Evolutionary conservation across 2,113 vertebrate genomes (phyloP), one percentile per base, ranked within the genome.

Genomic region (Ptilorrhoa leucosticta): DNA sequence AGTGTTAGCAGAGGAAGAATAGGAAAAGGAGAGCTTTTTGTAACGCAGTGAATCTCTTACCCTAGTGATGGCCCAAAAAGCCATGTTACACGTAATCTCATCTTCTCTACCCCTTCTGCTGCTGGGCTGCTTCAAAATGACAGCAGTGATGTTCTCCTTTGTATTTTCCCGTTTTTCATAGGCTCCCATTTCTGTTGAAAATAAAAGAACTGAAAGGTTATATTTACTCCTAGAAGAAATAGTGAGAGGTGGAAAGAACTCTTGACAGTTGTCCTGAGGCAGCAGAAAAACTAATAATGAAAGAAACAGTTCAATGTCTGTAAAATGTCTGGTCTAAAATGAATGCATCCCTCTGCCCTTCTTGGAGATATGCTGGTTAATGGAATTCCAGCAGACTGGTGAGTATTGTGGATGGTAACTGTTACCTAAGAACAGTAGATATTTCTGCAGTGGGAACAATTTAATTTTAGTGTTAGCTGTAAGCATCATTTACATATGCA

Each of bases 201-300:
- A 91, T 71, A 79, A 89, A 94, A 95, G 54, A 40, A 81, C 56
- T 70, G 84, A 84, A 75, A 89, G 76, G 39, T 78, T 79, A 40
- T 88, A 57, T 96, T 96, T 89, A 51, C 54, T 93, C 85, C 57
- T 69, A 28, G 73, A 91, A 93, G 83, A 84, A 87, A 44, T 68
- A 86, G 57, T 65, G 66, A 90, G 93, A 94, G 89, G 75, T 97
- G 44, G 65, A 93, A 87, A 39, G 86, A 93, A 69, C 80, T 27
- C 84, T 42, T 96, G 76, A 93, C 75, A 90, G 50, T 94, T 96
- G 87, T 97, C 96, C 92, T n/a, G 84, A 95, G 96, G 96, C 97
- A 97, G 87, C 58, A 92, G 90, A 66, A 93, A 94, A 83, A 90
- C 86, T 96, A 95, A 94, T 97, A 97, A 97, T 76, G 77, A 89